Evolutionary conservation across 1,140 invertebrate species (phyloP).

Genomic region (Nasonia vitripennis): DNA sequence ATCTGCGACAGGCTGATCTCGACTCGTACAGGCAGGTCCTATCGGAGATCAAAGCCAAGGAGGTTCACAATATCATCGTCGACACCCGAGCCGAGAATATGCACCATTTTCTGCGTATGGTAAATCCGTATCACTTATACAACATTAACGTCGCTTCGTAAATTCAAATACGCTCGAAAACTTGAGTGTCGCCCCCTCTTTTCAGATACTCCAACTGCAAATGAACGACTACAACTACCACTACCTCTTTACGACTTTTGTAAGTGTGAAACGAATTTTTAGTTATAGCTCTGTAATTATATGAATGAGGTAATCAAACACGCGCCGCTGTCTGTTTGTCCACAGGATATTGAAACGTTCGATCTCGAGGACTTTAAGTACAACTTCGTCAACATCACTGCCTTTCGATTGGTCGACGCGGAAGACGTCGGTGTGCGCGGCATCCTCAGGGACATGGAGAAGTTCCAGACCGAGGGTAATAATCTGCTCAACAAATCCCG

Average conservation of each 20-base stretch:
- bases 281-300: background rate
- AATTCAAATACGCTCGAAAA: background rate
- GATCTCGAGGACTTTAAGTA: conserved; percentile 81
- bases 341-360: conserved; percentile 79
- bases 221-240: conserved; percentile 85
- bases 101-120: conserved; percentile 78
- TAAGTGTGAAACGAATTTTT: conserved; percentile 71
- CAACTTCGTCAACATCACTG: conserved; percentile 82
- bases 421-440: conserved; percentile 76
- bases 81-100: conserved; percentile 78
- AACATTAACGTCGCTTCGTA: too few species aligned
- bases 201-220: conserved; percentile 79
- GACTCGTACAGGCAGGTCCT: conserved; percentile 78
- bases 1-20: conserved; percentile 77
- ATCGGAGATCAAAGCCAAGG: conserved; percentile 78
- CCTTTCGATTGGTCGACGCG: conserved; percentile 79
- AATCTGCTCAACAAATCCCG: conserved; percentile 77
- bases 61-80: conserved; percentile 79
- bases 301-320: background rate
- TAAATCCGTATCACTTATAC: conserved; percentile 59
- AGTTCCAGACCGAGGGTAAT: conserved; percentile 76
- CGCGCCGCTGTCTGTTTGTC: background rate
- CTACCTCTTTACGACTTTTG: conserved; percentile 82
- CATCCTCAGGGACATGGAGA: conserved; percentile 80
- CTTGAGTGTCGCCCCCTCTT: conserved; percentile 54